Conservation (phyloP, 2,888 invertebrate species). For the Deroplatys truncata region DNA sequence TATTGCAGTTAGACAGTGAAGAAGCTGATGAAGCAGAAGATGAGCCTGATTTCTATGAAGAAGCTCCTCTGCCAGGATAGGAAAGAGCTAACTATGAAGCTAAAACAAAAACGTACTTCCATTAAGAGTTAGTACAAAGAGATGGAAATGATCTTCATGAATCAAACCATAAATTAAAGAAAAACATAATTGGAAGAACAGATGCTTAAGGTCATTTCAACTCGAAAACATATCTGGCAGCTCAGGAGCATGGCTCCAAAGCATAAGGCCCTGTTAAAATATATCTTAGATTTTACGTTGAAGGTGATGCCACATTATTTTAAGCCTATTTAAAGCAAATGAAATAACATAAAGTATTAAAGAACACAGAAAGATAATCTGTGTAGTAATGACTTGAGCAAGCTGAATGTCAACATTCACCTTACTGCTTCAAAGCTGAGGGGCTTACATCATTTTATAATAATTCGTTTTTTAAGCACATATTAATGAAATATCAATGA, state of each 20-base stretch:
- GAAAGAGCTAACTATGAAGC: neutral
- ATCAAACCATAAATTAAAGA: neutral
- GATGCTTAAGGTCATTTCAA: neutral
- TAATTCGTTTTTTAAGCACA: no score
- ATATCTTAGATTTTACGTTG: neutral
- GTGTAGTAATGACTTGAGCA: neutral
- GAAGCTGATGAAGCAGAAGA: constrained; percentile 79
- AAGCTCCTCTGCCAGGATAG: constrained; percentile 80
- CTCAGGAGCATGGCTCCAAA: neutral
- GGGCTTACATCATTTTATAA: neutral
- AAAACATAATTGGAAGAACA: neutral
- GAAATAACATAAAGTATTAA: neutral
- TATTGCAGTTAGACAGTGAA: constrained; percentile 74
- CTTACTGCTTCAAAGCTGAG: neutral
- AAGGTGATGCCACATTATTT: neutral
- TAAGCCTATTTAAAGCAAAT: neutral
- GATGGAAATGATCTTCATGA: neutral
- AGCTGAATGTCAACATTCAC: neutral
- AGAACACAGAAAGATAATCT: neutral
- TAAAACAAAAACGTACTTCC: neutral
- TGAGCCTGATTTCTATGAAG: constrained; percentile 92
- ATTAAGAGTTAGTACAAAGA: neutral
- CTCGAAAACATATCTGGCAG: neutral
- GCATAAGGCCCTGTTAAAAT: neutral
- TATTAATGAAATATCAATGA: neutral